Base-by-base conservation (phyloP, 2,888 invertebrate species). In the Zygothrica quintamaculata region DNA sequence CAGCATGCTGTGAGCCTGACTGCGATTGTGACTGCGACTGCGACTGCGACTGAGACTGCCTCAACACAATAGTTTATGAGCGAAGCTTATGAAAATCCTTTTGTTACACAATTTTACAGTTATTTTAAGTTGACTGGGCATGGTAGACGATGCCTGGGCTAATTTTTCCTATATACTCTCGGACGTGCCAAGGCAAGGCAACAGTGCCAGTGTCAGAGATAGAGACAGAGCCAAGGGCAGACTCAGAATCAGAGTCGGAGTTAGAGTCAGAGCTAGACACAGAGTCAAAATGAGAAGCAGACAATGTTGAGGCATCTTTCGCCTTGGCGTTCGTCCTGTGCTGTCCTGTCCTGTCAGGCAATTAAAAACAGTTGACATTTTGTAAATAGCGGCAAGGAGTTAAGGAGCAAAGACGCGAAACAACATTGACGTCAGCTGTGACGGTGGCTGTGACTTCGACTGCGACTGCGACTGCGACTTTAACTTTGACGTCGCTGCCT, bases 31-130 rank as follows among this genome's bases (percentile, higher is more conserved):
- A n/a, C n/a, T n/a, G n/a, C n/a, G 3, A 4, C 55, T 55, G 37
- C 31, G n/a, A 29, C 26, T 11, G 11, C 34, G 13, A 3, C 31
- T 7, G 12, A 29, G 33, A 29, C 25, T 37, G 53, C 31, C 55
- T 13, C 36, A 33, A 37, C 60, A 65, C 74, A 84, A 84, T 81
- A 81, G 81, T 81, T 81, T 84, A 81, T 81, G 84, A 77, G 78
- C 77, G 58, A 42, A 81, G 84, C 81, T 81, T 81, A 81, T 81
- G 84, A 81, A 81, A 81, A 82, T 84, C 84, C 85, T 84, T 82
- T 82, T 82, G 85, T 82, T 84, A 84, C 84, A 82, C 81, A 82
- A 77, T 84, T 80, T 80, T 77, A 84, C 79, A 80, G 79, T 80
- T 84, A 84, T 80, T 80, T 73, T 80, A 77, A 76, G 80, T 66